Evolutionary conservation across 2,113 vertebrate genomes (phyloP), one percentile per base, ranked within the genome.

Genomic region (Lonchura striata): DNA sequence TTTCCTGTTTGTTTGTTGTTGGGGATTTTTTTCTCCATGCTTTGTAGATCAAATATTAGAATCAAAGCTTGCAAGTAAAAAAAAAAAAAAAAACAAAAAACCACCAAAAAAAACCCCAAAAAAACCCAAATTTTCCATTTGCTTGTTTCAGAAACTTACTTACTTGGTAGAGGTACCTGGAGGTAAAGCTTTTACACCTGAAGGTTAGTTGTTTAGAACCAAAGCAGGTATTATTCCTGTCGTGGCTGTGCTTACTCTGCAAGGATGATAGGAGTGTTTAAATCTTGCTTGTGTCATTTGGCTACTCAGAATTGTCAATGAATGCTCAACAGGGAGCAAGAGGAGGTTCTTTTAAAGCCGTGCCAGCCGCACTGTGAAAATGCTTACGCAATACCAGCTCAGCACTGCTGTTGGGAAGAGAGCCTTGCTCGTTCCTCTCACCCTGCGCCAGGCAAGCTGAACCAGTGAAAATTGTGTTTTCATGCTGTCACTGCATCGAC

Each of bases 351-450:
- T 92, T 50, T 74, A 86, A 76, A 69, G 69, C 91, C 87, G 41
- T 81, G 91, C 91, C 80, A 92, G 56, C 56, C 5, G 5, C 57
- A n/a, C 80, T 72, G 80, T 84, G n/a, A 71, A 60, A 76, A 52
- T 49, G 63, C 89, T 95, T 95, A 71, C 0, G 49, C 86, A 94
- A 87, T 60, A 49, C 64, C 80, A 84, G 89, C 86, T 70, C 90
- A 94, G 95, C 80, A 52, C 60, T 91, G 86, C 88, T 94, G 52
- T 6, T 78, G 83, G 83, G 76, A 93, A 68, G 17, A 28, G 64
- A 96, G 82, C 68, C 53, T 49, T 35, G 17, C 56, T 74, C 20
- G 23, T 52, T 88, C 70, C 35, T 60, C 72, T 78, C 52, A 80
- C 52, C 72, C 86, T 63, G 37, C 0, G 1, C 65, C 47, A 92